These are phyloP conservation scores for Cyclina sinensis DNA, from an alignment of 1,140 invertebrate genomes.

Conservation along the genomic window DNA sequence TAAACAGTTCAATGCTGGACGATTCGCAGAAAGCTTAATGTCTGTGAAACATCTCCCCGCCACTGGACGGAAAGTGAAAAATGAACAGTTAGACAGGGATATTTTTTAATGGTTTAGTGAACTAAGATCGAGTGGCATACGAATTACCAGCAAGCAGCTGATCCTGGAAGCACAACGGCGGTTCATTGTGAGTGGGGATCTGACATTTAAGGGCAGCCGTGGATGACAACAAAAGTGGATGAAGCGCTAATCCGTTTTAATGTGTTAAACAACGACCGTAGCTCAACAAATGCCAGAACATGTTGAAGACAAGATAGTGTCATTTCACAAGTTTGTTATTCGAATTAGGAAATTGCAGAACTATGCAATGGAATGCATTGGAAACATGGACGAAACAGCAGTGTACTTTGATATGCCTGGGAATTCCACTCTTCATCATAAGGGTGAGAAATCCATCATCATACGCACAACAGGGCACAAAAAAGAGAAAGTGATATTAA, in stretches of 20 bases:
- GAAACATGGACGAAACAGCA: background rate
- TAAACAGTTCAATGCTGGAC: background rate
- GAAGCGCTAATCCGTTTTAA: too few species aligned
- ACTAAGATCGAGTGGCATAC: background rate
- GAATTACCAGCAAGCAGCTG: background rate
- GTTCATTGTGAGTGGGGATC: background rate
- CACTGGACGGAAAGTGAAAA: background rate
- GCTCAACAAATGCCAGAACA: too few species aligned
- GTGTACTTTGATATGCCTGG: background rate
- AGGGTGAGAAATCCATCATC: background rate
- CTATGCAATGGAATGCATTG: background rate
- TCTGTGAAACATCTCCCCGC: background rate
- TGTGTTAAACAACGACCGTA: too few species aligned
- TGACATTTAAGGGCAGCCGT: background rate
- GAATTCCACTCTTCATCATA: background rate
- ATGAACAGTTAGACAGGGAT: background rate
- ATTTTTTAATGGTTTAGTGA: slow-evolving; percentile 4
- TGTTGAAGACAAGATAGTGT: too few species aligned
- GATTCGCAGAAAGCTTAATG: background rate
- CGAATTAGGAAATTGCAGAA: background rate
- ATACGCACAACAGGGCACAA: background rate
- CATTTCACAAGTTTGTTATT: background rate
- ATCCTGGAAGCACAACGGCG: background rate
- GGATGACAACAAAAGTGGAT: too few species aligned
- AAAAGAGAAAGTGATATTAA: background rate